These are phyloP conservation scores for Actenoides hombroni DNA, from an alignment of 2,113 vertebrate species.

Conservation along the genomic window DNA sequence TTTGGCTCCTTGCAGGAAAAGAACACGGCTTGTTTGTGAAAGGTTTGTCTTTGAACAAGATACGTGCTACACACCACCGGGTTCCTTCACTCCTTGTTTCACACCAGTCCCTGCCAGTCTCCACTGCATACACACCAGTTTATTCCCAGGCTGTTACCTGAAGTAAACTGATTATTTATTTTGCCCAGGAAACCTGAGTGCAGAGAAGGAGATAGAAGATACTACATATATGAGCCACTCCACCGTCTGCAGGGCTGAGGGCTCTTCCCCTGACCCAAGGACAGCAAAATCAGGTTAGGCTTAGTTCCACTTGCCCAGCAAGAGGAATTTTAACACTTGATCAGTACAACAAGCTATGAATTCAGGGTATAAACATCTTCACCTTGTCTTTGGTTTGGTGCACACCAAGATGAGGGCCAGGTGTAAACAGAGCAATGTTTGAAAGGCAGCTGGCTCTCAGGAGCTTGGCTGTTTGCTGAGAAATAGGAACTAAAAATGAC, in stretches of 20 bases:
- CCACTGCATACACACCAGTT: background rate
- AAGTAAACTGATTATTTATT: background rate
- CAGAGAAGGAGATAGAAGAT: background rate
- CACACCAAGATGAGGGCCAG: background rate
- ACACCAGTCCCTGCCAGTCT: background rate
- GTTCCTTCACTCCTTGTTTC: background rate
- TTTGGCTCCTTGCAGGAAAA: background rate
- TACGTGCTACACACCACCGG: rapidly evolving
- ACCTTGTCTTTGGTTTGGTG: background rate
- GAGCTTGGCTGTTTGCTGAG: background rate
- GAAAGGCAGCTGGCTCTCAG: background rate
- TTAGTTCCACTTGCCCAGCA: background rate
- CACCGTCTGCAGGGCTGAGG: background rate
- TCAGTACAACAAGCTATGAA: background rate
- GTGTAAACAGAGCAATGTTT: background rate
- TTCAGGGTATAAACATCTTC: background rate
- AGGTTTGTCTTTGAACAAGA: background rate
- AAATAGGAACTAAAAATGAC: background rate
- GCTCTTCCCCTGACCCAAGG: background rate
- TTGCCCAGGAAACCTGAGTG: background rate
- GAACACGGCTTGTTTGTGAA: background rate
- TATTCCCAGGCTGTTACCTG: background rate
- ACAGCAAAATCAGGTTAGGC: background rate
- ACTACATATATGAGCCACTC: background rate
- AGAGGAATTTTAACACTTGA: background rate